These are phyloP conservation scores for Amniataba percoides DNA, from an alignment of 2,797 vertebrate genomes.

Conservation along the genomic window DNA sequence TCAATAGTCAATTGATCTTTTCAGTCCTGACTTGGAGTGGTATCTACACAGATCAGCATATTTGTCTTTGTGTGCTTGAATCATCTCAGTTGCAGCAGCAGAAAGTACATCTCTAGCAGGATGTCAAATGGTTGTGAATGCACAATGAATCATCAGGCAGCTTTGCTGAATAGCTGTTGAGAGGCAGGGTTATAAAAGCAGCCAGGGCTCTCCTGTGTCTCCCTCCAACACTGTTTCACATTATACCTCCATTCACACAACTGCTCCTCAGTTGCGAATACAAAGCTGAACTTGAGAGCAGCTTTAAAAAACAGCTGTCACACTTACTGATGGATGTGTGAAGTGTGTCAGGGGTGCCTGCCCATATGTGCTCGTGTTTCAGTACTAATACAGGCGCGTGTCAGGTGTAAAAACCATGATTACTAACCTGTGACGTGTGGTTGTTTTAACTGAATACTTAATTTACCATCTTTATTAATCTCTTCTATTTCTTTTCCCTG, in stretches of 20 bases:
- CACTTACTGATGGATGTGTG: constrained; percentile 22
- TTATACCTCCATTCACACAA: constrained; percentile 56
- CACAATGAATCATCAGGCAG: constrained; percentile 67
- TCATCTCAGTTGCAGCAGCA: constrained; percentile 47
- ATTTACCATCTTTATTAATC: constrained; percentile 38
- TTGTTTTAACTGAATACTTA: constrained; percentile 12
- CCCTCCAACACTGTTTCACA: constrained; percentile 45
- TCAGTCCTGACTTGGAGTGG: background rate
- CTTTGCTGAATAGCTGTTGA: constrained; percentile 53
- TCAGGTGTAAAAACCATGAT: constrained; percentile 24
- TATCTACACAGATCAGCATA: background rate
- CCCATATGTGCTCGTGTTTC: constrained; percentile 15
- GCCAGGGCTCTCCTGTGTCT: constrained; percentile 54
- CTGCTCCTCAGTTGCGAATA: constrained; percentile 37
- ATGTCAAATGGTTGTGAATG: constrained; percentile 66
- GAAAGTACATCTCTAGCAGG: constrained; percentile 45
- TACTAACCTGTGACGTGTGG: constrained; percentile 24
- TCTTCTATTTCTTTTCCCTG: constrained; percentile 30
- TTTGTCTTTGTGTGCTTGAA: constrained; percentile 34
- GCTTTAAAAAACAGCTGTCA: constrained; percentile 28
- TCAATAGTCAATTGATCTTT: background rate
- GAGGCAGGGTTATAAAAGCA: constrained; percentile 50
- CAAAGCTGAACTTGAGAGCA: constrained; percentile 11
- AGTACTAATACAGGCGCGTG: background rate
- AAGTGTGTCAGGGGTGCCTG: constrained; percentile 6